Base-by-base conservation (phyloP, 1,140 invertebrate genomes). In the Leucophenga varia region DNA sequence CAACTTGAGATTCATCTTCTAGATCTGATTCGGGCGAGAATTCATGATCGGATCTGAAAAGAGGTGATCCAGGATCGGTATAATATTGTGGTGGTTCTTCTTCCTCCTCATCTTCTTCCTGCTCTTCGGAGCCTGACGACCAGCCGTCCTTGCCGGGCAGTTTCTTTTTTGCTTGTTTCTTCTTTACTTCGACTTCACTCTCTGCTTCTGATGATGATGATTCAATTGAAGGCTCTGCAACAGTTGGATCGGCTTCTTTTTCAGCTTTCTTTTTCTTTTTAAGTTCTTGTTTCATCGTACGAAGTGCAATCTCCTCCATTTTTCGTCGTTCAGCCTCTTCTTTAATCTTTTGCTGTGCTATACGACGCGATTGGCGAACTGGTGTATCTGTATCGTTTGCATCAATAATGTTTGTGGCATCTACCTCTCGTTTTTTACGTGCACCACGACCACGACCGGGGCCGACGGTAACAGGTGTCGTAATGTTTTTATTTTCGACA, bases 1-100 rank as follows among this genome's bases (percentile, higher is more conserved):
- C 78, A 17, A 77, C 77, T 8, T 80, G 79, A 19, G 80, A 82
- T 43, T 82, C 83, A 22, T 78, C 79, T 53, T 86, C 86, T 13
- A 85, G 64, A 49, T 85, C 83, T 0, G 82, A 83, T 59, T 85
- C 83, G 0, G 90, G 90, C 1, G 90, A 93, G 74, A 95, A 95
- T 74, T 94, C 92, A 61, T 95, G 92, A 75, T 94, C 92, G 0
- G 90, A 93, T 74, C 88, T 88, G 21, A 88, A 86, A 1, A 85
- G 64, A n/a, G 84, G 71, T 9, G 81, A 80, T 4, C 79, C 81
- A 38, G 83, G 80, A 40, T 83, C 82, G 3, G 77, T 77, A 19
- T 79, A 78, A 18, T 84, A 46, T 79, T 84, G 80, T 4, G 77
- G 76, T 0, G 76, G 67, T 17, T 76, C 64, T 22, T 82, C 81